A percentile compares a stretch with the other conserved stretches of the same genome.
Conservation (phyloP, 2,113 vertebrate genomes). For the Hypocryptadius cinnamomeus region DNA sequence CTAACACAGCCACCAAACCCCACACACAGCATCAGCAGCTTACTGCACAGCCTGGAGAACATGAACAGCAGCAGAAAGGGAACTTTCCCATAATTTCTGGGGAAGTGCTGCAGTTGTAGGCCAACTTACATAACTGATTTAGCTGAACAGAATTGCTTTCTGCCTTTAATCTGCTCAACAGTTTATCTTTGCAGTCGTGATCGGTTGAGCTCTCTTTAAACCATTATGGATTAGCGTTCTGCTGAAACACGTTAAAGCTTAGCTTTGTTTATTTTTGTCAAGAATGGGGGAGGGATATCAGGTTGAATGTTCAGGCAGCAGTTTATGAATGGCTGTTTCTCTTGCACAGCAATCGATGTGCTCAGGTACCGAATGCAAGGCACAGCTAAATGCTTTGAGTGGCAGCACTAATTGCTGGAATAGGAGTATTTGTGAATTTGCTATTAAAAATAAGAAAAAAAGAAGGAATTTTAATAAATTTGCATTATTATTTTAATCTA, state of each 20-base stretch:
- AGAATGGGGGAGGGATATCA: slow-evolving; percentile 21
- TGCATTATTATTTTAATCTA: slow-evolving; percentile 1
- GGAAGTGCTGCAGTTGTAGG: background rate
- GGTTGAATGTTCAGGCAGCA: slow-evolving; percentile 1
- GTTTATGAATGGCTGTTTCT: background rate
- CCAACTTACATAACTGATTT: slow-evolving; percentile 52
- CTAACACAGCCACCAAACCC: background rate
- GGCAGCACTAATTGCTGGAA: background rate
- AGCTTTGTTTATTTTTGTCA: slow-evolving; percentile 59
- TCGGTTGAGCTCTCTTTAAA: slow-evolving; percentile 49
- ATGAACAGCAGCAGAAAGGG: background rate
- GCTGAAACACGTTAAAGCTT: slow-evolving; percentile 35
- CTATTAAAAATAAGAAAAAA: background rate
- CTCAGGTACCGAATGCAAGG: background rate
- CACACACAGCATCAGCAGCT: background rate
- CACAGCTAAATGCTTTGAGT: background rate
- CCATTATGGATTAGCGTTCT: slow-evolving; percentile 46
- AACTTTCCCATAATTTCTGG: slow-evolving; percentile 3
- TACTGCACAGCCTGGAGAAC: background rate
- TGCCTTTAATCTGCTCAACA: slow-evolving; percentile 64
- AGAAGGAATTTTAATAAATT: background rate
- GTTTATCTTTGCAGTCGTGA: slow-evolving; percentile 52
- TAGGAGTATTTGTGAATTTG: background rate
- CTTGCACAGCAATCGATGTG: background rate
- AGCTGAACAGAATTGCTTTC: slow-evolving; percentile 44